Evolutionary conservation across 2,888 invertebrate genomes (phyloP).

Genomic region (Achlya flavicornis): DNA sequence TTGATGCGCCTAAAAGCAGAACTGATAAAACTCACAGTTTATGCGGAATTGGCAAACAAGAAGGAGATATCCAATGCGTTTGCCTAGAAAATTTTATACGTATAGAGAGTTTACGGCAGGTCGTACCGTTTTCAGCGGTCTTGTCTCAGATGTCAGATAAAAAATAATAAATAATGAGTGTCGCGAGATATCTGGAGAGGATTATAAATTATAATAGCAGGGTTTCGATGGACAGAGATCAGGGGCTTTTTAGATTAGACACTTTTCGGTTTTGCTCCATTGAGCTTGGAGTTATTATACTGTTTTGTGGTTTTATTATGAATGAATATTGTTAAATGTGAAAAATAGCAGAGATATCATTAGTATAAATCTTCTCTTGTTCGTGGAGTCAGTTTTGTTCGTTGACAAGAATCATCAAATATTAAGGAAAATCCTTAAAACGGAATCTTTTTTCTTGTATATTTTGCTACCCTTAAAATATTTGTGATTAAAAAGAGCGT

Average conservation of each 20-base stretch:
- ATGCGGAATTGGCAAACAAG: background rate
- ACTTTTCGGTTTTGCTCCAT: constrained; percentile 17
- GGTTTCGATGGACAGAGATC: constrained; percentile 48
- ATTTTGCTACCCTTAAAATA: no score
- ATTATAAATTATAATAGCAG: constrained; percentile 37
- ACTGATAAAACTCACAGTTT: background rate
- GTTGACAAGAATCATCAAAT: no score
- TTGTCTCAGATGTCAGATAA: constrained; percentile 39
- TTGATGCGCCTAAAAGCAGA: background rate
- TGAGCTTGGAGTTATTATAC: constrained; percentile 5
- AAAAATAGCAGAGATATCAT: no score
- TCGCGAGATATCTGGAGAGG: constrained; percentile 24
- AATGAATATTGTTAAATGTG: no score
- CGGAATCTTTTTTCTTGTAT: no score
- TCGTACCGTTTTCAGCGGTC: background rate
- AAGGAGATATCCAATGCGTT: background rate
- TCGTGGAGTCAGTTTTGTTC: no score
- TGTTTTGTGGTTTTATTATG: no score
- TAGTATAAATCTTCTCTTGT: no score
- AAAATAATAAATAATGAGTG: constrained; percentile 55
- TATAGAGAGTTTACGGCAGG: background rate
- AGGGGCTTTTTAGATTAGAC: constrained; percentile 41
- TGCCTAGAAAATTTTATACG: background rate
- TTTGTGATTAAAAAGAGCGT: no score
- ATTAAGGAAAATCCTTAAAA: no score